Evolutionary conservation across 1,140 invertebrate genomes (phyloP).

Genomic region (Agrypnia vestita): DNA sequence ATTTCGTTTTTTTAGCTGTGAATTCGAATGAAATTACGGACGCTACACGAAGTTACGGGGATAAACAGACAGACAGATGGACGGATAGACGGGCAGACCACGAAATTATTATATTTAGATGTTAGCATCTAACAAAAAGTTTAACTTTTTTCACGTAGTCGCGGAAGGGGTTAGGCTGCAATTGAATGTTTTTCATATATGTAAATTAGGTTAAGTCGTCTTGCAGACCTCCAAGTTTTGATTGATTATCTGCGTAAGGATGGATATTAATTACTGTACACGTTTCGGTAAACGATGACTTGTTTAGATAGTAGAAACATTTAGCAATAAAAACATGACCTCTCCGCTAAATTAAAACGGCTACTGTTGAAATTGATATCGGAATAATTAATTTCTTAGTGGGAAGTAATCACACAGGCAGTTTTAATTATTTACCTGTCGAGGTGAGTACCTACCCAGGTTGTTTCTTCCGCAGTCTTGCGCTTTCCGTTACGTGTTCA

Average conservation of each 20-base stretch:
- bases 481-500: too few relatives aligned
- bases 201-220: constrained; percentile 14
- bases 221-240: neutral
- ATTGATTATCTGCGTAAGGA: neutral
- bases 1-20: too few relatives aligned
- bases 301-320: constrained; percentile 16
- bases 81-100: too few relatives aligned
- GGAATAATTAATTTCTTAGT: neutral
- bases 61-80: too few relatives aligned
- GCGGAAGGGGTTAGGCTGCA: neutral
- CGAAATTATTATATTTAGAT: too few relatives aligned
- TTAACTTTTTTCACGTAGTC: neutral
- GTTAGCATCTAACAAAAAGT: too few relatives aligned
- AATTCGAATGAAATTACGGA: too few relatives aligned
- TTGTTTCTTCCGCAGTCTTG: too few relatives aligned
- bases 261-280: constrained; percentile 13
- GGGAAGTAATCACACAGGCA: too few relatives aligned
- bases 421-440: too few relatives aligned
- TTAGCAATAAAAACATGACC: constrained; percentile 5
- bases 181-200: neutral
- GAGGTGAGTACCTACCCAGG: too few relatives aligned
- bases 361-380: constrained; percentile 9
- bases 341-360: constrained; percentile 18
- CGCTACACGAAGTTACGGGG: too few relatives aligned
- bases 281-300: constrained; percentile 23